A percentile compares a stretch with the other conserved stretches of the same genome.
These are phyloP conservation scores for Caracal caracal DNA, from an alignment of 2,113 vertebrate genomes.

Conservation along the genomic window DNA sequence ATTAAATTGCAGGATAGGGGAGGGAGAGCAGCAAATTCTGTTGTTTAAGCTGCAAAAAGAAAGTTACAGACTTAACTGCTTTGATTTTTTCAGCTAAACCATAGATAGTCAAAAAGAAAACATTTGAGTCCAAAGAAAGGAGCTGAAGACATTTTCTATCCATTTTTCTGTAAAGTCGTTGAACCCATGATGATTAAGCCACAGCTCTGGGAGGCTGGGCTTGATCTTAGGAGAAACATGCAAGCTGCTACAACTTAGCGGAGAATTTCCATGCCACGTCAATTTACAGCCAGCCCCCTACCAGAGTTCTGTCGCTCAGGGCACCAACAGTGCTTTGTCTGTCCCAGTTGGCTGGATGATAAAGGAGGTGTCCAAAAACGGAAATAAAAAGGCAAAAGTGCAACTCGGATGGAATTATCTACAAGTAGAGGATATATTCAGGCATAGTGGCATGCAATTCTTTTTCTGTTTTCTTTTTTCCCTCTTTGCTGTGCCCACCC, in stretches of 20 bases:
- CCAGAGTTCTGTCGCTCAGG: conserved; percentile 84
- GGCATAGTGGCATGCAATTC: conserved; percentile 50
- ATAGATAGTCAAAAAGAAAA: conserved; percentile 71
- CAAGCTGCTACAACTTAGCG: conserved; percentile 83
- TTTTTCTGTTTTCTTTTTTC: conserved; percentile 42
- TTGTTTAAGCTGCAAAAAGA: conserved; percentile 60
- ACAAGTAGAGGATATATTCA: conserved; percentile 78
- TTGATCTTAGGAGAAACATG: conserved; percentile 72
- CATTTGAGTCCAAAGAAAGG: conserved; percentile 51
- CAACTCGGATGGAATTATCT: conserved; percentile 78
- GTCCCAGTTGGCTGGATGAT: conserved; percentile 80
- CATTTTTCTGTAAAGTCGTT: conserved; percentile 76
- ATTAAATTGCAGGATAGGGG: conserved; percentile 79
- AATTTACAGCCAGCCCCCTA: conserved; percentile 88
- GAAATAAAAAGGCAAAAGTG: conserved; percentile 83
- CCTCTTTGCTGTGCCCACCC: conserved; percentile 17
- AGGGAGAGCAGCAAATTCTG: conserved; percentile 74
- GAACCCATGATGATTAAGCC: conserved; percentile 58
- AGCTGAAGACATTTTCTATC: conserved; percentile 76
- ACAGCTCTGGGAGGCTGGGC: conserved; percentile 63
- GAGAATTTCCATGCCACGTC: conserved; percentile 92
- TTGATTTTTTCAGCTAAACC: conserved; percentile 70
- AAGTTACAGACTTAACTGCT: conserved; percentile 67
- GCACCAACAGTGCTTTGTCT: conserved; percentile 86
- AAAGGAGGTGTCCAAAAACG: conserved; percentile 76